phyloP scores from a whole-genome alignment of 2,888 invertebrate genomes.

The Clivina fossor region DNA sequence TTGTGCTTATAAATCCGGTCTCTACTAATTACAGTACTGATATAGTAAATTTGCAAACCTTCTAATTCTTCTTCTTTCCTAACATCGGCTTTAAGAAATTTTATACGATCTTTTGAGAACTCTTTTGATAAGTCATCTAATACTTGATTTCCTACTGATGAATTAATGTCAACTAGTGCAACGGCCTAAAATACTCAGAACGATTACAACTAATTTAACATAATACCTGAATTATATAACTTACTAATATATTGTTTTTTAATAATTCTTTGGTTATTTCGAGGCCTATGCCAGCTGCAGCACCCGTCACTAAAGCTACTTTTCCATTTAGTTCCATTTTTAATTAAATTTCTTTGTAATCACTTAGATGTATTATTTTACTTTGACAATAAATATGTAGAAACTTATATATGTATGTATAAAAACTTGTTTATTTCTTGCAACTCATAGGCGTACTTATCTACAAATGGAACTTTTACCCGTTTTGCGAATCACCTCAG shows the following conservation, averaged over 20 bases:
- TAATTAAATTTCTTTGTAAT: too few species aligned
- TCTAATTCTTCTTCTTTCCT: slow-evolving; percentile 7
- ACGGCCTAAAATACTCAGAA: background rate
- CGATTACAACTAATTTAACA: too few species aligned
- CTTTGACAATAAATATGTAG: too few species aligned
- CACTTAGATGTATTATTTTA: too few species aligned
- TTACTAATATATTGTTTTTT: slow-evolving; percentile 35
- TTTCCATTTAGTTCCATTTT: slow-evolving; percentile 7
- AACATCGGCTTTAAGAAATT: slow-evolving; percentile 3
- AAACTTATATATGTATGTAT: too few species aligned
- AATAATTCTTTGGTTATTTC: slow-evolving; percentile 19
- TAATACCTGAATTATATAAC: background rate
- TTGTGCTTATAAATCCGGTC: too few species aligned
- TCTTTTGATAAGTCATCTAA: background rate
- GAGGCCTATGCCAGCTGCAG: slow-evolving; percentile 10
- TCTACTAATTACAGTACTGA: too few species aligned
- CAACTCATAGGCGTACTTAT: too few species aligned
- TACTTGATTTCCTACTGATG: background rate
- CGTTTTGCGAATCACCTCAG: too few species aligned
- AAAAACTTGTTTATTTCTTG: too few species aligned
- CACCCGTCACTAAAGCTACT: slow-evolving; percentile 8
- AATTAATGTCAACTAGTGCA: background rate
- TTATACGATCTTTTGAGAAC: background rate
- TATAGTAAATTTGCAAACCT: too few species aligned
- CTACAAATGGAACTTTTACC: too few species aligned